A percentile compares a stretch with the other conserved stretches of the same genome.
These are phyloP conservation scores for Zophobas atratus DNA, from an alignment of 1,140 invertebrate genomes.

Conservation along the genomic window DNA sequence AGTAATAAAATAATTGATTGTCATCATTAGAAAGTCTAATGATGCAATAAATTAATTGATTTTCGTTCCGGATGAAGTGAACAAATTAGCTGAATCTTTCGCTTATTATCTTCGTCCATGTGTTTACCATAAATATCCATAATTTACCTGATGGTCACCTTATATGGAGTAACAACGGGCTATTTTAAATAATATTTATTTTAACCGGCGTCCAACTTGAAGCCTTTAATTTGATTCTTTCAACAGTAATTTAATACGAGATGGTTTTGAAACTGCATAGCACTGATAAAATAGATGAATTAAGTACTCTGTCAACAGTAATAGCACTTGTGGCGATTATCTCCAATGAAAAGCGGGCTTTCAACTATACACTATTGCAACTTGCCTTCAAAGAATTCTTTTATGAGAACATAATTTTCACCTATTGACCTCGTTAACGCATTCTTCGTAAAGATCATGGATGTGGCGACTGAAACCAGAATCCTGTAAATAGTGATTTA, in stretches of 20 bases:
- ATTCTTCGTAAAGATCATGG: too few relatives aligned
- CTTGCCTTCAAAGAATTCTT: neutral
- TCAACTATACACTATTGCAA: slow-evolving; percentile 7
- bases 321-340: slow-evolving; percentile 10
- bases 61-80: slow-evolving; percentile 41
- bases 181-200: slow-evolving; percentile 42
- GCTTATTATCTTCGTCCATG: slow-evolving; percentile 37
- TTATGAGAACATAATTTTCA: neutral
- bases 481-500: too few relatives aligned
- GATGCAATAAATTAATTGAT: slow-evolving; percentile 47
- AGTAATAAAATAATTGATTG: slow-evolving; percentile 48
- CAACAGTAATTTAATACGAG: slow-evolving; percentile 41
- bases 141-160: slow-evolving; percentile 33
- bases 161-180: slow-evolving; percentile 38
- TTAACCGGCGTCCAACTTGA: slow-evolving; percentile 5
- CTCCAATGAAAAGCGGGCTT: neutral
- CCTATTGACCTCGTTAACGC: neutral
- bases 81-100: slow-evolving; percentile 41
- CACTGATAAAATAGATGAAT: slow-evolving; percentile 28
- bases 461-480: too few relatives aligned
- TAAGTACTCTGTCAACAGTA: slow-evolving; percentile 20
- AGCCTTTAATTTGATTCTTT: slow-evolving; percentile 36
- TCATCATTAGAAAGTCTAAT: slow-evolving; percentile 47
- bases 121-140: slow-evolving; percentile 42
- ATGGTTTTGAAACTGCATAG: slow-evolving; percentile 32